Percentiles rank a stretch among this genome's conserved stretches.
These are phyloP conservation scores for Eutolmus rufibarbis DNA, from an alignment of 2,888 invertebrate species.

Conservation along the genomic window DNA sequence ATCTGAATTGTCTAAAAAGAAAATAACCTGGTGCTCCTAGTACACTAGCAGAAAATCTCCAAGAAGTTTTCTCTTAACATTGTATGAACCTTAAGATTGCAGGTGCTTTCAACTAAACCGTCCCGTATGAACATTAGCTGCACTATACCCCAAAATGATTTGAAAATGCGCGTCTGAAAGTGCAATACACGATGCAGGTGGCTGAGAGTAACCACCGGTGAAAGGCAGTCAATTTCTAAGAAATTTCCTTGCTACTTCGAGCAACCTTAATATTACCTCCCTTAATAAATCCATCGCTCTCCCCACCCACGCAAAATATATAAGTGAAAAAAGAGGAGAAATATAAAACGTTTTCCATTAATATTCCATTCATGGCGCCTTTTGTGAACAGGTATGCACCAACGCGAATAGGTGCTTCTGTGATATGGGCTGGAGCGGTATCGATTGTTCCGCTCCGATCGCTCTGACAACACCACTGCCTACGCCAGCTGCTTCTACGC, in stretches of 20 bases:
- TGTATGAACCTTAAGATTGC: background rate
- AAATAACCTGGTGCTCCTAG: background rate
- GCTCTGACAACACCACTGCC: slow-evolving; percentile 70
- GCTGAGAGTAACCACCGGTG: background rate
- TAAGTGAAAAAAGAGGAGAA: background rate
- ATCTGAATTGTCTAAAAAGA: too few species aligned
- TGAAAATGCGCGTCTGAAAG: background rate
- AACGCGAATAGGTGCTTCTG: slow-evolving; percentile 93
- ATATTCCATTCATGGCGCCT: slow-evolving; percentile 41
- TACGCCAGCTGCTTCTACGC: slow-evolving; percentile 68
- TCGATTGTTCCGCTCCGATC: slow-evolving; percentile 83
- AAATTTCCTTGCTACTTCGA: background rate
- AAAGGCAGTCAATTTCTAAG: background rate
- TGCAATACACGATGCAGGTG: background rate
- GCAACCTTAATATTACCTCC: background rate
- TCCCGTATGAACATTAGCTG: background rate
- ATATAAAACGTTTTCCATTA: background rate
- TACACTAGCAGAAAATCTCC: background rate
- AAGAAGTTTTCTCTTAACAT: background rate
- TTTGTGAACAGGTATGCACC: slow-evolving; percentile 79
- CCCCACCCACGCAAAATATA: background rate
- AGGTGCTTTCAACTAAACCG: background rate
- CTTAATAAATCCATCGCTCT: background rate
- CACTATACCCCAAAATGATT: background rate
- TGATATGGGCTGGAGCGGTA: slow-evolving; percentile 84